Percentiles rank a stretch among this genome's conserved stretches.
These are phyloP conservation scores for Gerris lacustris DNA, from an alignment of 2,888 invertebrate species.

Conservation along the genomic window DNA sequence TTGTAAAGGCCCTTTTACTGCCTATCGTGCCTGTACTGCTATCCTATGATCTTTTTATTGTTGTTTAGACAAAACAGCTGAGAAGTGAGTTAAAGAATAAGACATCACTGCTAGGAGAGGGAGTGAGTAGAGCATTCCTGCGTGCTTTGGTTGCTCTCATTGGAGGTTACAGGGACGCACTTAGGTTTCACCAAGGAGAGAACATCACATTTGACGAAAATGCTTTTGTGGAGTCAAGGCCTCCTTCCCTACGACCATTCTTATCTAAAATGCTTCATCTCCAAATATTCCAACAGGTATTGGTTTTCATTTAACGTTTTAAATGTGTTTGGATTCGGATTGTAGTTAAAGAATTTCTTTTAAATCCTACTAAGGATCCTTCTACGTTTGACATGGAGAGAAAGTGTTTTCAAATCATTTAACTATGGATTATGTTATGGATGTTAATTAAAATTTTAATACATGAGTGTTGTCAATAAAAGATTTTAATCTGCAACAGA, in stretches of 20 bases:
- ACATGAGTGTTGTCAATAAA: no score
- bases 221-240: conserved; percentile 75
- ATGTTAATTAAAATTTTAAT: no score
- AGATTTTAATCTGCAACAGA: no score
- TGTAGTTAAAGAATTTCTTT: no score
- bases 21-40: no score
- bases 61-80: conserved; percentile 52
- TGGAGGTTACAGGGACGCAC: conserved; percentile 85
- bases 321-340: no score
- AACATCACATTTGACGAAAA: conserved; percentile 73
- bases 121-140: conserved; percentile 84
- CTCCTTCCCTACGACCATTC: conserved; percentile 74
- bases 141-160: conserved; percentile 83
- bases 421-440: no score
- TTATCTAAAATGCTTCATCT: conserved; percentile 78
- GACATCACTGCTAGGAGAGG: conserved; percentile 71
- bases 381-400: no score
- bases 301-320: background rate
- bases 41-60: no score
- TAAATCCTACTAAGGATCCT: no score
- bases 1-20: no score
- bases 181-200: conserved; percentile 59
- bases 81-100: conserved; percentile 63
- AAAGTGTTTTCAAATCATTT: no score
- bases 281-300: conserved; percentile 86